Conservation (phyloP, 2,888 invertebrate genomes). For the Tachina lurida region DNA sequence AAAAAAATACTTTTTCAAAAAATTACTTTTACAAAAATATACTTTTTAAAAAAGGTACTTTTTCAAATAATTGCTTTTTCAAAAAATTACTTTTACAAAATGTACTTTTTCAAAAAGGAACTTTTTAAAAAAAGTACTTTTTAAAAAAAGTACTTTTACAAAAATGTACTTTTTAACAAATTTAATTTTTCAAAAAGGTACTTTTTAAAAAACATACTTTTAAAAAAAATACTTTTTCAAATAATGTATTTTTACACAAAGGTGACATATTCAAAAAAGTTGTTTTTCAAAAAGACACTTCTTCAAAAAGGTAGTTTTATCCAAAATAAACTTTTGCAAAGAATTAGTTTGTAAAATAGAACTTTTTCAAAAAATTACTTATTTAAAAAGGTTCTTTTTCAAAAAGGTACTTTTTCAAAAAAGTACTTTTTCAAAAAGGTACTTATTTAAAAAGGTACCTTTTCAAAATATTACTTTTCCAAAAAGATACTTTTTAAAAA, state of each 20-base stretch:
- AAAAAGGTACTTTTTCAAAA: not conserved
- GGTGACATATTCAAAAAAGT: no score
- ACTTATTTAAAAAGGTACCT: constrained; percentile 5
- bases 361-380: not conserved
- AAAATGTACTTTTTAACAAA: not conserved
- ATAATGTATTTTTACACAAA: not conserved
- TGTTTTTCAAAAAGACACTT: no score
- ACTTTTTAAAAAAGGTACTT: no score
- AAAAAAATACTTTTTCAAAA: not conserved
- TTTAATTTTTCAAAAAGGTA: no score
- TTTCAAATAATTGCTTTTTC: not conserved
- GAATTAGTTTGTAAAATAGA: not conserved
- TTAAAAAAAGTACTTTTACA: not conserved
- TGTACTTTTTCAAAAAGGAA: not conserved
- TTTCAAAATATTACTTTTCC: not conserved
- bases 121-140: not conserved
- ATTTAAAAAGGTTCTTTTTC: not conserved
- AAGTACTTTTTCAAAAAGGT: not conserved
- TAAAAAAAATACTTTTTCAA: not conserved
- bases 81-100: not conserved
- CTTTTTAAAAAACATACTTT: no score
- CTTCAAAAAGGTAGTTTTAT: no score
- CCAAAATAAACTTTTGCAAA: not conserved
- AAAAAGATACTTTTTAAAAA: no score
- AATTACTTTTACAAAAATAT: not conserved